Conservation (phyloP, 2,797 vertebrate genomes). For the Eutrigla gurnardus region DNA sequence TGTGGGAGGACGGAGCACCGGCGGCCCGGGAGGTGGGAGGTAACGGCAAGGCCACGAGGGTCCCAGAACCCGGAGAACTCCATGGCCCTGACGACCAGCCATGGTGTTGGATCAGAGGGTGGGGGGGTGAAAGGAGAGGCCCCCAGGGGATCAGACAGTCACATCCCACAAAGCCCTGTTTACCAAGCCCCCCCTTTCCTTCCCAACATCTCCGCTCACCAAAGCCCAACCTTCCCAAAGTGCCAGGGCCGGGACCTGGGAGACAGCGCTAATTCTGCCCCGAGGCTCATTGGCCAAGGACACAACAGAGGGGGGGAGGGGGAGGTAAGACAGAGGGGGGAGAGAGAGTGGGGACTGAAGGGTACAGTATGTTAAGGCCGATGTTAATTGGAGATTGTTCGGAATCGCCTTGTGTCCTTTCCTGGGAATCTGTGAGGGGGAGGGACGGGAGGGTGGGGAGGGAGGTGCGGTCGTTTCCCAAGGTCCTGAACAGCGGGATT, state of each 20-base stretch:
- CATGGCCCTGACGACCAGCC: slow-evolving; percentile 50
- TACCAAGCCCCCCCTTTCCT: slow-evolving; percentile 65
- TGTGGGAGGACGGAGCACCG: slow-evolving; percentile 27
- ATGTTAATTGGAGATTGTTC: slow-evolving; percentile 86
- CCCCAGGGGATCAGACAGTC: slow-evolving; percentile 82
- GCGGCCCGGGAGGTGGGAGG: slow-evolving; percentile 45
- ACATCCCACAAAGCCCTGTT: slow-evolving; percentile 85
- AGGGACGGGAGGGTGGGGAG: slow-evolving; percentile 52
- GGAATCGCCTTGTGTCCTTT: slow-evolving; percentile 79
- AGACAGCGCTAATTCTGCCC: slow-evolving; percentile 83
- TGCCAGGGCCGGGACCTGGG: slow-evolving; percentile 81
- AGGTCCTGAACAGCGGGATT: slow-evolving; percentile 87
- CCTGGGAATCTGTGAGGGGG: slow-evolving; percentile 76
- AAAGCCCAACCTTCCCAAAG: slow-evolving; percentile 70
- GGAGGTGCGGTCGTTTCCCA: slow-evolving; percentile 79
- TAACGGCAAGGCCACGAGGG: slow-evolving; percentile 47
- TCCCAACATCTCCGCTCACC: slow-evolving; percentile 55
- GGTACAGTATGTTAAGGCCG: slow-evolving; percentile 82
- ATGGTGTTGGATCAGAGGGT: slow-evolving; percentile 66
- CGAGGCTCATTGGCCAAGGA: slow-evolving; percentile 74
- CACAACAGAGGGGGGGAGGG: slow-evolving; percentile 68
- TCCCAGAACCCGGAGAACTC: slow-evolving; percentile 54
- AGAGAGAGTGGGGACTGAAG: slow-evolving; percentile 63
- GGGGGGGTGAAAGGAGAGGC: slow-evolving; percentile 71
- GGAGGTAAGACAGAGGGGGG: slow-evolving; percentile 53